A percentile compares a stretch with the other conserved stretches of the same genome.
phyloP scores from a whole-genome alignment of 2,113 vertebrate genomes.

The Meriones unguiculatus region DNA sequence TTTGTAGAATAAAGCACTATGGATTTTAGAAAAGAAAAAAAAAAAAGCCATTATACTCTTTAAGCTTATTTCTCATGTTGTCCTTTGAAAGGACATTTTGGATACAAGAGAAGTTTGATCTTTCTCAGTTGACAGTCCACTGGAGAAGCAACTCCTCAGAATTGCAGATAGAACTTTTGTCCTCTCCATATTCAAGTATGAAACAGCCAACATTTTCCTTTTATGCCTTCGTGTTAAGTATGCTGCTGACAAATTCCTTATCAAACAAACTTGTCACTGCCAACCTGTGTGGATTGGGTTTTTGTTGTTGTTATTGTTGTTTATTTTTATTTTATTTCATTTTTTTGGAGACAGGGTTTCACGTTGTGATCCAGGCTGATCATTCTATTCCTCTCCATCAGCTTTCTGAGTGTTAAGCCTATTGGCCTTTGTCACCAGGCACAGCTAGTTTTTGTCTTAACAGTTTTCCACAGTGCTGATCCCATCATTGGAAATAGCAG shows the following conservation, averaged over 20 bases:
- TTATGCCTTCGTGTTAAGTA: not conserved
- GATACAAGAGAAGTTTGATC: not conserved
- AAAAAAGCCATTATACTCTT: not conserved
- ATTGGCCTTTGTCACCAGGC: not conserved
- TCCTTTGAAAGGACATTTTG: not conserved
- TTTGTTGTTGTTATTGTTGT: too few species aligned
- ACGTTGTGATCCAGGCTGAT: not conserved
- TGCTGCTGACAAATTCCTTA: not conserved
- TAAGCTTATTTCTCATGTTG: not conserved
- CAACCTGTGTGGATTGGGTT: not conserved
- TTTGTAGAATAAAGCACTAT: not conserved
- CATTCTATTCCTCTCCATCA: not conserved
- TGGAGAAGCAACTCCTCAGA: not conserved
- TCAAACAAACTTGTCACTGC: not conserved
- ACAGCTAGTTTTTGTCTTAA: not conserved
- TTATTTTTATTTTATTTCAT: too few species aligned
- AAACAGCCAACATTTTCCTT: not conserved
- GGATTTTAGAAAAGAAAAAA: not conserved
- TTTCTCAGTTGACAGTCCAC: not conserved
- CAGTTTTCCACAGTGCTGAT: not conserved
- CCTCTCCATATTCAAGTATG: not conserved
- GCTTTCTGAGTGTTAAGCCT: not conserved
- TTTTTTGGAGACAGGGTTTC: not conserved
- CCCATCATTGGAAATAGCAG: not conserved
- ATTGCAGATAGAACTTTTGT: not conserved